Evolutionary conservation across 2,888 invertebrate genomes (phyloP), one percentile per base, ranked within the genome.

Genomic region (Heliconius sara): DNA sequence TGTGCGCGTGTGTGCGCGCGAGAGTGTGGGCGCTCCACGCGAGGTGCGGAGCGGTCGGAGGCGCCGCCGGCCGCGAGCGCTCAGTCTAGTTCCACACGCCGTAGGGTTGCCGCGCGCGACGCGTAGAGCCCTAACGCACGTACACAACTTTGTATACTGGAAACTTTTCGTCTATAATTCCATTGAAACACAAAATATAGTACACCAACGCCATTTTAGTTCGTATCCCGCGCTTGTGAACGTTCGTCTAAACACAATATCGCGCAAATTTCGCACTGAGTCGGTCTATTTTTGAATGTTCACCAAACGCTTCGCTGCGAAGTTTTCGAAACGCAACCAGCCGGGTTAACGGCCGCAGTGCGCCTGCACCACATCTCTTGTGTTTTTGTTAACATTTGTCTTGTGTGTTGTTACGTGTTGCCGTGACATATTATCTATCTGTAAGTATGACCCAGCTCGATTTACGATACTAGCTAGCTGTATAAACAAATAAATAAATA

Each of bases 251-350:
- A 85, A 83, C 81, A 85, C 87, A 89, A 86, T 88, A 89, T 90
- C 87, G 89, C 91, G 90, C 90, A 91, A 91, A 91, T 90, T 87
- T 88, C 87, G 88, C 85, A 89, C 87, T 89, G 88, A 87, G 90
- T 91, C 91, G 90, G 90, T 94, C 95, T 95, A 95, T 95, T 95
- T 95, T 94, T 94, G 95, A 94, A 93, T 95, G 93, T 93, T 91
- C 92, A 93, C 91, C 93, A 93, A 94, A 93, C 95, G 92, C 91
- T 91, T 90, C 91, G 88, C 89, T 88, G 92, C 91, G 89, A 93
- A 94, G 94, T 95, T 95, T 95, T 94, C 93, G 94, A 94, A 94
- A 95, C 95, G 94, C 93, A 93, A 89, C 88, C 90, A 91, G 88
- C 84, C 93, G 94, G 95, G 95, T 95, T 88, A 95, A 95, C 94